phyloP scores from a whole-genome alignment of 1,140 invertebrate species.

The Cyphomyrmex costatus region DNA sequence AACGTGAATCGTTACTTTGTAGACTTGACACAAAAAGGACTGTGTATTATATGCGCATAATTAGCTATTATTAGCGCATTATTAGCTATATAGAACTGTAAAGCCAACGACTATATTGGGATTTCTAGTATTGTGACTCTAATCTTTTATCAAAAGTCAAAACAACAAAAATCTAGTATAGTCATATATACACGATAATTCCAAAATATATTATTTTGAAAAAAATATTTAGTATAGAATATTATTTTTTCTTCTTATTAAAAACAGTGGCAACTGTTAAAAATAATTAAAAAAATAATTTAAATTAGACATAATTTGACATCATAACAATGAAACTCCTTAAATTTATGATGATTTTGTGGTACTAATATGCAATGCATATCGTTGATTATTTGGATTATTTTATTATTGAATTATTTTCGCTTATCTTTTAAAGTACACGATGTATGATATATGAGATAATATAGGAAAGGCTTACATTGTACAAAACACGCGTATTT shows the following conservation, averaged over 20 bases:
- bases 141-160: not conserved
- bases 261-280: not conserved
- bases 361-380: not conserved
- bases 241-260: not conserved
- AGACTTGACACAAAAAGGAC: conserved; percentile 41
- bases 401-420: not conserved
- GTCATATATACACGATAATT: too few relatives aligned
- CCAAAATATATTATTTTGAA: not conserved
- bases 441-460: not conserved
- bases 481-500: not conserved
- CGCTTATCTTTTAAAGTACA: not conserved
- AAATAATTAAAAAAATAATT: too few relatives aligned
- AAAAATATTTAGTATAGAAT: not conserved
- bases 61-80: conserved; percentile 46
- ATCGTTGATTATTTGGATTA: not conserved
- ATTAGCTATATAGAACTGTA: conserved; percentile 22
- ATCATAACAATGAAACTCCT: not conserved
- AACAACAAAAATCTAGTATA: not conserved
- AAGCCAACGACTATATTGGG: not conserved
- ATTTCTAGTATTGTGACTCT: not conserved
- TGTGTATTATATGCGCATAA: conserved; percentile 37
- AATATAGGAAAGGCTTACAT: not conserved
- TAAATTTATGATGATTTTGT: conserved; percentile 10
- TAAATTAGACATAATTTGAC: too few relatives aligned
- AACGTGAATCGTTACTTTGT: conserved; percentile 43